Conservation (phyloP, 2,113 vertebrate species). For the Rhegmatorhina hoffmannsi region DNA sequence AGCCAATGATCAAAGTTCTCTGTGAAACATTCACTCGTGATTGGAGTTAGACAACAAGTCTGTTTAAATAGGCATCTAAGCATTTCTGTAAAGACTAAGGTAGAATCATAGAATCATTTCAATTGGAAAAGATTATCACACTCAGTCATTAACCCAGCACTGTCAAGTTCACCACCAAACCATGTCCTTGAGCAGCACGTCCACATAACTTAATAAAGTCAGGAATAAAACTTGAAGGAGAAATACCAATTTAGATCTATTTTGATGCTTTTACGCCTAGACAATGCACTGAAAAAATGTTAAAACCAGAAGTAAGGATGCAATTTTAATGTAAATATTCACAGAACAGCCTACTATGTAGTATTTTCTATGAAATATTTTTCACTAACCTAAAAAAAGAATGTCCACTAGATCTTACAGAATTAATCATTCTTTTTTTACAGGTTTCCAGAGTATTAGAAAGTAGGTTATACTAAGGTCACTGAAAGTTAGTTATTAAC, state of each 20-base stretch:
- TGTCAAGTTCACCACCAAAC: background rate
- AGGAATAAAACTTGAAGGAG: background rate
- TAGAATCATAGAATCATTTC: background rate
- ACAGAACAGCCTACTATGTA: background rate
- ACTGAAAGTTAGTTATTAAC: background rate
- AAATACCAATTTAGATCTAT: background rate
- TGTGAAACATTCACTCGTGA: background rate
- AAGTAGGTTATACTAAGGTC: background rate
- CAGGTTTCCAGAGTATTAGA: background rate
- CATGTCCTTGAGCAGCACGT: background rate
- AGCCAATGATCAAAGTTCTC: background rate
- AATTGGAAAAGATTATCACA: background rate
- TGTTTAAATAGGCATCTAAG: background rate
- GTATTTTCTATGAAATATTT: background rate
- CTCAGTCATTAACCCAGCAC: fast-evolving
- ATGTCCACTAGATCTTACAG: background rate
- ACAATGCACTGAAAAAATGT: background rate
- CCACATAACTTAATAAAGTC: background rate
- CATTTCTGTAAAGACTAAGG: background rate
- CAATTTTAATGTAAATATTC: background rate
- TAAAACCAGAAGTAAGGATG: background rate
- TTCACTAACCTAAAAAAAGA: background rate
- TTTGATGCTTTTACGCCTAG: background rate
- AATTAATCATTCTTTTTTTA: background rate
- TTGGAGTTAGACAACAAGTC: background rate